These are phyloP conservation scores for Orbicella faveolata DNA, from an alignment of 64 coral and sea anemone species.

Conservation along the genomic window DNA sequence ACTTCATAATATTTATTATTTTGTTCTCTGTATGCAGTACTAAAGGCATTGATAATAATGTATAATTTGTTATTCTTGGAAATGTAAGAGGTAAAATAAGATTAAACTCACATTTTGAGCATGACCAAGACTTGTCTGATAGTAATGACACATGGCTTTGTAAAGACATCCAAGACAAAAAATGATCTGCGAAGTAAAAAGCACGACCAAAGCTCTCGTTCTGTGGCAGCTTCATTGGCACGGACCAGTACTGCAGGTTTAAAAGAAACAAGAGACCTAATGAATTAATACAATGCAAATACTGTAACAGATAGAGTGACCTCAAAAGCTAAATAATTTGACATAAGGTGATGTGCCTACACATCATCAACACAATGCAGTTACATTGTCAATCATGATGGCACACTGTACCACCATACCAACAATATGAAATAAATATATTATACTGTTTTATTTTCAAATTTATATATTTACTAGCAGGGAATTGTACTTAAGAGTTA, in stretches of 20 bases:
- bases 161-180: conserved; percentile 49
- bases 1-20: too few species aligned
- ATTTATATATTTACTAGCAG: too few species aligned
- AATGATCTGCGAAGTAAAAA: conserved; percentile 57
- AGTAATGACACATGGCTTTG: conserved; percentile 65
- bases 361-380: too few species aligned
- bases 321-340: background rate
- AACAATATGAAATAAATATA: too few species aligned
- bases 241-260: conserved; percentile 41
- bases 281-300: background rate
- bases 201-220: conserved; percentile 88
- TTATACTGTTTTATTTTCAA: too few species aligned
- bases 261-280: background rate
- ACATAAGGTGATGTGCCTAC: too few species aligned
- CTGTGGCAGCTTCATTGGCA: conserved; percentile 50
- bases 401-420: too few species aligned
- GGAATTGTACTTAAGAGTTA: too few species aligned
- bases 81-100: background rate
- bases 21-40: too few species aligned
- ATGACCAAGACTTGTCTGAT: conserved; percentile 56
- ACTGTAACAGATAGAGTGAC: background rate
- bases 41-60: too few species aligned
- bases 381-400: too few species aligned
- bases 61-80: background rate
- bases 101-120: conserved; percentile 61